Percentiles rank a stretch among this genome's conserved stretches.
Evolutionary conservation across 2,113 vertebrate species (phyloP).

Genomic region (Uropsilus gracilis): DNA sequence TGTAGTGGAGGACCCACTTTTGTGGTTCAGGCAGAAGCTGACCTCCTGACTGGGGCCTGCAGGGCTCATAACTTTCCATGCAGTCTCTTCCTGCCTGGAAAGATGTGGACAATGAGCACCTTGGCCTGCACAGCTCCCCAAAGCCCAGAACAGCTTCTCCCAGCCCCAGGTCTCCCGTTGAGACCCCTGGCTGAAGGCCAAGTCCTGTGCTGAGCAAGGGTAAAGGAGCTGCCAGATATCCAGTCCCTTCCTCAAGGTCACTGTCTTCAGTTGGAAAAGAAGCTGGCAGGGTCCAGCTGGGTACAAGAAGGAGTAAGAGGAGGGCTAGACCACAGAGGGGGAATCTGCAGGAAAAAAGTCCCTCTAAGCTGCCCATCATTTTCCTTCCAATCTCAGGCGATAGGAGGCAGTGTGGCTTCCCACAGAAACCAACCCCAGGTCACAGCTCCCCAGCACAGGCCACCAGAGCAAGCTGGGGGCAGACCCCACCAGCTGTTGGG

Average conservation of each 20-base stretch:
- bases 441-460: neutral
- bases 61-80: neutral
- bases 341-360: neutral
- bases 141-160: neutral
- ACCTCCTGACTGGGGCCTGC: too few species aligned
- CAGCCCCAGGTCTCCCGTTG: accelerated
- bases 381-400: neutral
- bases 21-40: neutral
- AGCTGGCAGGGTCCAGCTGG: neutral
- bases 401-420: neutral
- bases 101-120: neutral
- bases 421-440: neutral
- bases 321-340: too few species aligned
- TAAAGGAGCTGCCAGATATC: too few species aligned
- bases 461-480: too few species aligned
- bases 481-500: neutral
- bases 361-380: neutral
- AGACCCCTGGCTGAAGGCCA: neutral
- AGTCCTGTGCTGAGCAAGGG: neutral
- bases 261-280: neutral
- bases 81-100: neutral
- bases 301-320: neutral
- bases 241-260: neutral
- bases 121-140: neutral
- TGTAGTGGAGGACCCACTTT: neutral